A percentile compares a stretch with the other conserved stretches of the same genome.
These are phyloP conservation scores for Ferdinandea cuprea DNA, from an alignment of 2,888 invertebrate species.

Conservation along the genomic window DNA sequence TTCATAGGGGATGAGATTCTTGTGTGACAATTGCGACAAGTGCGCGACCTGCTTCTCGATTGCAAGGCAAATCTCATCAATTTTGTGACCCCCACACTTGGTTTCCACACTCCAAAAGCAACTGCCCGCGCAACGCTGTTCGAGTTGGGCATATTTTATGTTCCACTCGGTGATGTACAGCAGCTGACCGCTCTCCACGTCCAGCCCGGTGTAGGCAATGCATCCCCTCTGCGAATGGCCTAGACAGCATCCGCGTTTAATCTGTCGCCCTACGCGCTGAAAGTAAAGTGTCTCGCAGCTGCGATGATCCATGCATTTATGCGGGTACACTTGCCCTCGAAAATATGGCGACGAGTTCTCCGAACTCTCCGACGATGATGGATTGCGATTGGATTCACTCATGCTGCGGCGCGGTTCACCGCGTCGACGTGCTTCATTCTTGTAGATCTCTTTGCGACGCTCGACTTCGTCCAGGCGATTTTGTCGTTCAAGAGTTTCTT, in stretches of 20 bases:
- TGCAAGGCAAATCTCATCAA: conserved; percentile 80
- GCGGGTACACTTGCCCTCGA: conserved; percentile 80
- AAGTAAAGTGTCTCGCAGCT: conserved; percentile 85
- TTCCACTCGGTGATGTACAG: conserved; percentile 91
- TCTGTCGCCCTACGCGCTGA: conserved; percentile 85
- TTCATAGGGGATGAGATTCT: conserved; percentile 89
- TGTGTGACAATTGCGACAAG: conserved; percentile 88
- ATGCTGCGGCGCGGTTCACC: conserved; percentile 83
- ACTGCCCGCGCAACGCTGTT: conserved; percentile 80
- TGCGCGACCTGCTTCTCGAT: conserved; percentile 92
- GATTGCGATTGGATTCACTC: conserved; percentile 83
- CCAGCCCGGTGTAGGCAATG: conserved; percentile 90
- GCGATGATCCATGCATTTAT: conserved; percentile 84
- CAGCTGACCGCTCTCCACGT: conserved; percentile 88
- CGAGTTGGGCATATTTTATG: conserved; percentile 83
- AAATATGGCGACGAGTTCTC: conserved; percentile 83
- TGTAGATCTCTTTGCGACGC: conserved; percentile 90
- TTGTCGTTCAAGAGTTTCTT: conserved; percentile 88
- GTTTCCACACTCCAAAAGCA: conserved; percentile 80
- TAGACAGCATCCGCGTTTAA: conserved; percentile 90
- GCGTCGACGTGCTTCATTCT: conserved; percentile 86
- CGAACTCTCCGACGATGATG: conserved; percentile 85
- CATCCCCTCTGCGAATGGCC: conserved; percentile 90
- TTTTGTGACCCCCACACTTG: conserved; percentile 81
- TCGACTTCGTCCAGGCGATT: conserved; percentile 90